Evolutionary conservation across 2,888 invertebrate species (phyloP).

Genomic region (Microctonus hyperodae): DNA sequence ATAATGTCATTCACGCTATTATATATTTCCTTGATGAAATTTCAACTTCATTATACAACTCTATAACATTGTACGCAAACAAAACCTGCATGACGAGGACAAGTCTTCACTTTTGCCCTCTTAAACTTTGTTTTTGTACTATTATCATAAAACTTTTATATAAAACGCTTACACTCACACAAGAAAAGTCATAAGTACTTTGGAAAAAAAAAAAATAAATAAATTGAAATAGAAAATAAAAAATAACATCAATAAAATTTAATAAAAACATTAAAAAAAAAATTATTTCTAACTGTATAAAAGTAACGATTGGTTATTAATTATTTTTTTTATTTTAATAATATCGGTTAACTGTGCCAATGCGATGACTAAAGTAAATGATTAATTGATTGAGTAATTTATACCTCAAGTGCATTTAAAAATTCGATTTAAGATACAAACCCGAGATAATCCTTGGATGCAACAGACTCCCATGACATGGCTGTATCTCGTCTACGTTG

Average conservation of each 20-base stretch:
- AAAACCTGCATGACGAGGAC: neutral
- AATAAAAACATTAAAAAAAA: too few species aligned
- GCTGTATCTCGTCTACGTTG: constrained; percentile 52
- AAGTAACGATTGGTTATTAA: neutral
- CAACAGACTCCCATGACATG: constrained; percentile 89
- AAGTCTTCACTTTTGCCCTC: neutral
- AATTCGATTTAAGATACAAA: constrained; percentile 19
- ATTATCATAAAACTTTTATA: neutral
- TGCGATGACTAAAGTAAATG: neutral
- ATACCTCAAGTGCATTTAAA: neutral
- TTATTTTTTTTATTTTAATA: neutral
- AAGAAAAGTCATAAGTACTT: too few species aligned
- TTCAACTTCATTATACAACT: neutral
- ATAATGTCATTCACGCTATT: neutral
- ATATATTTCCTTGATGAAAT: neutral
- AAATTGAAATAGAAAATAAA: too few species aligned
- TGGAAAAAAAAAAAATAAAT: too few species aligned
- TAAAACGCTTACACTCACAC: neutral
- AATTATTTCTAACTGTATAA: too few species aligned
- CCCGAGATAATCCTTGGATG: constrained; percentile 84
- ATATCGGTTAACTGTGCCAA: neutral
- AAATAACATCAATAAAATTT: too few species aligned
- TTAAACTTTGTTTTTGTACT: neutral
- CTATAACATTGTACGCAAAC: neutral
- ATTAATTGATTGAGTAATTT: neutral